Percentiles rank a stretch among this genome's conserved stretches.
Conservation (phyloP, 2,888 invertebrate genomes). For the Leptinotarsa tumamoca region DNA sequence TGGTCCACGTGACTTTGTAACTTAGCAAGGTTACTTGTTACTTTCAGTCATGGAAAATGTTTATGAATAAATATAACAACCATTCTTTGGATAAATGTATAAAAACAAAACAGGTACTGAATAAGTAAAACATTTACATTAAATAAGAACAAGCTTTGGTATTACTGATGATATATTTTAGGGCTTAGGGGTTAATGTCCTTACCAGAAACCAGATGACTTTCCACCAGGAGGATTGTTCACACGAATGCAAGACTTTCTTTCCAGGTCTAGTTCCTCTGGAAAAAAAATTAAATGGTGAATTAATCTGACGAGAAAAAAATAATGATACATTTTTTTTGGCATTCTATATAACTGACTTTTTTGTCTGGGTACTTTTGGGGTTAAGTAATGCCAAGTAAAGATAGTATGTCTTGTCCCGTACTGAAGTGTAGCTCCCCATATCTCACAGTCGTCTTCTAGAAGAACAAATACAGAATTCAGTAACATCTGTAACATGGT, state of each 20-base stretch:
- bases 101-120: conserved; percentile 27
- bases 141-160: conserved; percentile 28
- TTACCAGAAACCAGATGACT: conserved; percentile 90
- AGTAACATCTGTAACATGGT: too few species aligned
- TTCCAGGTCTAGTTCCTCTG: conserved; percentile 84
- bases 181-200: conserved; percentile 8
- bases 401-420: too few species aligned
- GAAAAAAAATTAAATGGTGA: conserved; percentile 55
- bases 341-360: too few species aligned
- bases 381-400: too few species aligned
- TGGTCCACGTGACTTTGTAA: neutral
- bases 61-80: conserved; percentile 10
- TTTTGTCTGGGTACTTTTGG: too few species aligned
- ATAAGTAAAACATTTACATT: conserved; percentile 23
- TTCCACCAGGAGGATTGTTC: conserved; percentile 90
- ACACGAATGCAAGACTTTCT: conserved; percentile 86
- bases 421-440: too few species aligned
- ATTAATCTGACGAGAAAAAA: neutral
- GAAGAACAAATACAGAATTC: too few species aligned
- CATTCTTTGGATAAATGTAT: conserved; percentile 9
- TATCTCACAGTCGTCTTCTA: too few species aligned
- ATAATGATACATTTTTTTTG: neutral
- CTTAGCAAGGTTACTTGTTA: neutral
- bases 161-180: conserved; percentile 7
- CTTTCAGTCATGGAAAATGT: conserved; percentile 6